phyloP scores from a whole-genome alignment of 2,888 invertebrate species.

The Heliconius aoede region DNA sequence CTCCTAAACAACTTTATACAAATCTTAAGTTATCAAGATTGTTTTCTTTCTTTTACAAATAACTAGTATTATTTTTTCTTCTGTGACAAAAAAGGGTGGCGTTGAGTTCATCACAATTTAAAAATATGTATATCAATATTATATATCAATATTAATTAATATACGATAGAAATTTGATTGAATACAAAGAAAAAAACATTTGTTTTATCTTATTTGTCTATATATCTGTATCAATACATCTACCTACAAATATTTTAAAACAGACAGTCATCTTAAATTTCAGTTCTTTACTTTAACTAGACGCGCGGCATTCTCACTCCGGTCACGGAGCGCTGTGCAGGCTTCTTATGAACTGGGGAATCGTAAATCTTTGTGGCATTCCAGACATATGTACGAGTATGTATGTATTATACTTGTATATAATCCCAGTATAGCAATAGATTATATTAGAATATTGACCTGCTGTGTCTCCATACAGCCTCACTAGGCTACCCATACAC shows the following conservation, averaged over 20 bases:
- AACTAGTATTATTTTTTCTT: no score
- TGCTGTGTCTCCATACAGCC: no score
- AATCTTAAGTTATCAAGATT: no score
- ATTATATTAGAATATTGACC: no score
- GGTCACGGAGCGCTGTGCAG: slow-evolving; percentile 29
- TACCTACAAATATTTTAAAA: slow-evolving; percentile 12
- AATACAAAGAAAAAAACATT: not conserved
- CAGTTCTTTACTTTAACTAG: slow-evolving; percentile 27
- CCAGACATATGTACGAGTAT: slow-evolving; percentile 14
- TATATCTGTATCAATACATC: not conserved
- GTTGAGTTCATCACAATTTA: no score
- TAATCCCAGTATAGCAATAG: slow-evolving; percentile 25
- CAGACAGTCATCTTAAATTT: slow-evolving; percentile 18
- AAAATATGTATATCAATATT: no score
- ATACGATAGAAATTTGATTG: not conserved
- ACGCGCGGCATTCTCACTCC: slow-evolving; percentile 15
- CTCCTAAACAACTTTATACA: no score
- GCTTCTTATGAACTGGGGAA: slow-evolving; percentile 30
- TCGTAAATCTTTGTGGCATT: slow-evolving; percentile 32
- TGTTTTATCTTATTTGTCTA: no score
- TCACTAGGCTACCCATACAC: no score
- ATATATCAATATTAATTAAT: no score
- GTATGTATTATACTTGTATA: not conserved
- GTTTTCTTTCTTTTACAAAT: no score
- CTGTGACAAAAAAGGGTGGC: no score